Evolutionary conservation across 2,888 invertebrate species (phyloP).

Genomic region (Nomada fabriciana): DNA sequence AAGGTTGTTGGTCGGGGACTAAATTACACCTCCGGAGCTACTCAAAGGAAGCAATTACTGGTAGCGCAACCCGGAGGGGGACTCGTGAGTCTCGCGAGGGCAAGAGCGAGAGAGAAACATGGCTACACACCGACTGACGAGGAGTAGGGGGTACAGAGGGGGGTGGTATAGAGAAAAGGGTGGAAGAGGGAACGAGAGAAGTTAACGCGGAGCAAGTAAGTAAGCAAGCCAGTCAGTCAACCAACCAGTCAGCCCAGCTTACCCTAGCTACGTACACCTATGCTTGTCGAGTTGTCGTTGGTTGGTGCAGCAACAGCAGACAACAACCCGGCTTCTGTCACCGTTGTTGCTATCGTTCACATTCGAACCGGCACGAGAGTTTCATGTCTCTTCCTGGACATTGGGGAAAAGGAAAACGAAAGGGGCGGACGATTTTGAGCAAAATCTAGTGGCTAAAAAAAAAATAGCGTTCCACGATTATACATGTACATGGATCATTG

Average conservation of each 20-base stretch:
- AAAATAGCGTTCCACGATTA: no score
- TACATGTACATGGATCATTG: no score
- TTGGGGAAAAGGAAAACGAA: no score
- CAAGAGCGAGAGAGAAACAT: slow-evolving; percentile 51
- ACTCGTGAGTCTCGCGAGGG: slow-evolving; percentile 71
- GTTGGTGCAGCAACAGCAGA: slow-evolving; percentile 12
- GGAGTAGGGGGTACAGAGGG: slow-evolving; percentile 15
- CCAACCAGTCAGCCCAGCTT: slow-evolving; percentile 45
- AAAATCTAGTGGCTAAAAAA: no score
- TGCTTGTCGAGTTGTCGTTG: slow-evolving; percentile 17
- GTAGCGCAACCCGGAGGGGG: slow-evolving; percentile 81
- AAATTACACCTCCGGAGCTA: slow-evolving; percentile 85
- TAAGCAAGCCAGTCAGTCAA: slow-evolving; percentile 38
- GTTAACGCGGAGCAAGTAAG: slow-evolving; percentile 47
- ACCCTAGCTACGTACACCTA: slow-evolving; percentile 31
- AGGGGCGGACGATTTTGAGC: no score
- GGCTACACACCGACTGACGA: slow-evolving; percentile 13
- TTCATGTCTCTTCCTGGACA: no score
- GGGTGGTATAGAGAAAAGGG: slow-evolving; percentile 15
- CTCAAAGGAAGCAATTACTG: slow-evolving; percentile 85
- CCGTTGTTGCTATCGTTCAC: slow-evolving; percentile 51
- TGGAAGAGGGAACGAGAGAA: slow-evolving; percentile 40
- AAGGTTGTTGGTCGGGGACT: slow-evolving; percentile 85
- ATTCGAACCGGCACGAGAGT: not conserved
- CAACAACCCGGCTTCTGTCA: slow-evolving; percentile 56